Percentiles rank a stretch among this genome's conserved stretches.
Evolutionary conservation across 2,113 vertebrate species (phyloP).

Genomic region (Petromus typicus): DNA sequence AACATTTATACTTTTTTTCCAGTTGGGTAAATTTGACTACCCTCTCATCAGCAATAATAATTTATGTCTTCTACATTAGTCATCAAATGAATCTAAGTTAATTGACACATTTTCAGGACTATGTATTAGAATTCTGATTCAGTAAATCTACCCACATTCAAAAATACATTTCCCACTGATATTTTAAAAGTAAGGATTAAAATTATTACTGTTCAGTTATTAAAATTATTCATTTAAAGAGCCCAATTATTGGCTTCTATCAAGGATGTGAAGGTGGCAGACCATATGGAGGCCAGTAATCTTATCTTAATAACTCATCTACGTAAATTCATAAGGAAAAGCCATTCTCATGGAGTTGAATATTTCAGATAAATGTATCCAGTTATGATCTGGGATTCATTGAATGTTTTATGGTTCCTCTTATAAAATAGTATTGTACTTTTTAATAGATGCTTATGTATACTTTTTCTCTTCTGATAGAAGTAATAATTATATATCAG

Average conservation of each 20-base stretch:
- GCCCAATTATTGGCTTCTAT: not conserved
- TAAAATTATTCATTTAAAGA: not conserved
- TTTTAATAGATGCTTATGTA: not conserved
- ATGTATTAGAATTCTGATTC: not conserved
- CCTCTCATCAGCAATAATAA: not conserved
- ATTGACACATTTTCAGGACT: not conserved
- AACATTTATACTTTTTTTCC: not conserved
- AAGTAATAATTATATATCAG: not conserved
- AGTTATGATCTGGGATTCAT: not conserved
- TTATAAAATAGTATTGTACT: not conserved
- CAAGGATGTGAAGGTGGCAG: not conserved
- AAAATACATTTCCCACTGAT: not conserved
- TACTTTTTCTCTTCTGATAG: not conserved
- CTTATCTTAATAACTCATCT: not conserved
- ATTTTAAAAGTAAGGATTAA: conserved; percentile 9
- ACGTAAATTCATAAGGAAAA: not conserved
- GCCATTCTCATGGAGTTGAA: not conserved
- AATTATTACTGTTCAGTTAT: not conserved
- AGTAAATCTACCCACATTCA: not conserved
- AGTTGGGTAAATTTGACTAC: not conserved
- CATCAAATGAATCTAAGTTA: not conserved
- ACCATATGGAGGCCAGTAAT: not conserved
- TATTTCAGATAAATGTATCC: not conserved
- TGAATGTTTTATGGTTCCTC: not conserved
- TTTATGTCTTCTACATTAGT: not conserved